Conservation (phyloP, 2,888 invertebrate species). For the Agrochola lota region DNA sequence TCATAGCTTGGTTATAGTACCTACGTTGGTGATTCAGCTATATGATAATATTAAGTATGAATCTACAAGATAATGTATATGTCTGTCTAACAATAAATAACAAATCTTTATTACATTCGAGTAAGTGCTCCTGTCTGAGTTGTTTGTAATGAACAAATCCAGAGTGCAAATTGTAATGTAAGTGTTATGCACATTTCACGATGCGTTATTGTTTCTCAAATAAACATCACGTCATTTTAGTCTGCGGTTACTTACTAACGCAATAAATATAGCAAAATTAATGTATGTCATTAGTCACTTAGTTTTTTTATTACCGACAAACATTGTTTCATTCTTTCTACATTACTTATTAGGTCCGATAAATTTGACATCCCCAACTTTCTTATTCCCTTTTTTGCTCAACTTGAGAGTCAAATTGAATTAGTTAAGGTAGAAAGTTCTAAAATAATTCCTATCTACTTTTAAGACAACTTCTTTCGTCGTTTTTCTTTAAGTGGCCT, state of each 20-base stretch:
- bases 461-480: constrained; percentile 57
- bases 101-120: constrained; percentile 13
- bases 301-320: constrained; percentile 37
- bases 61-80: neutral
- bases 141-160: constrained; percentile 34
- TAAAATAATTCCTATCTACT: constrained; percentile 65
- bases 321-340: constrained; percentile 31
- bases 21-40: neutral
- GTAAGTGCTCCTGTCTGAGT: constrained; percentile 32
- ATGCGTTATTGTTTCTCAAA: constrained; percentile 52
- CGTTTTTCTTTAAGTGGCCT: constrained; percentile 53
- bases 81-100: constrained; percentile 6
- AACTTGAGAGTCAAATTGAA: constrained; percentile 64
- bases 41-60: neutral
- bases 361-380: constrained; percentile 59
- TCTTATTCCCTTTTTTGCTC: constrained; percentile 53
- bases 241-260: constrained; percentile 50
- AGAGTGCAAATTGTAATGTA: constrained; percentile 29
- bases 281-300: constrained; percentile 39
- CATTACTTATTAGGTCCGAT: constrained; percentile 48
- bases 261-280: constrained; percentile 47
- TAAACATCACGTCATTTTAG: constrained; percentile 44
- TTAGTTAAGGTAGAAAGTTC: constrained; percentile 66
- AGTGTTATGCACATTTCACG: constrained; percentile 35
- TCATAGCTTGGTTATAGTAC: neutral